Evolutionary conservation across 2,113 vertebrate species (phyloP).

Genomic region (Oryzias javanicus): DNA sequence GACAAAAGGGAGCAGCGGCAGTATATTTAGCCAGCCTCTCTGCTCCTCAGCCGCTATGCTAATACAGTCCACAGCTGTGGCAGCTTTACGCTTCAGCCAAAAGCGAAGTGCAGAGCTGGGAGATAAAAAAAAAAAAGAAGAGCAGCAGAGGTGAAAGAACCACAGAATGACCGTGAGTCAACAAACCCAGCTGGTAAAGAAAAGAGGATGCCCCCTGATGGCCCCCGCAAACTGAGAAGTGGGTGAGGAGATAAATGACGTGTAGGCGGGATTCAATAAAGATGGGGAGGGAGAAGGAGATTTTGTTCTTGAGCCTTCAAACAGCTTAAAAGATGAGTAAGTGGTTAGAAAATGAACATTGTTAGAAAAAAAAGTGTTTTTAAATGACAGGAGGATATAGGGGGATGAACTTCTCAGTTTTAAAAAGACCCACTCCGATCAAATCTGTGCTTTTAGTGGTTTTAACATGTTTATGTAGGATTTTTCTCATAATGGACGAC

Average conservation of each 20-base stretch:
- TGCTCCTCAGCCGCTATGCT: conserved; percentile 79
- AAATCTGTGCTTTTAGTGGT: no score
- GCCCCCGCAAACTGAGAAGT: conserved; percentile 72
- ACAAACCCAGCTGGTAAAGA: conserved; percentile 94
- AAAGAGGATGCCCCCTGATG: conserved; percentile 82
- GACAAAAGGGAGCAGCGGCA: conserved; percentile 87
- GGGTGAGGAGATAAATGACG: conserved; percentile 79
- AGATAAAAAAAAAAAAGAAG: conserved; percentile 48
- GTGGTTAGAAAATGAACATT: conserved; percentile 22
- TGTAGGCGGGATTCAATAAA: conserved; percentile 90
- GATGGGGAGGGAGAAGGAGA: conserved; percentile 47
- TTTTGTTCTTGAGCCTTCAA: conserved; percentile 76
- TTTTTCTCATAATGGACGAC: no score
- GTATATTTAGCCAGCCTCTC: conserved; percentile 81
- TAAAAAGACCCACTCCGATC: no score
- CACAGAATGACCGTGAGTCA: conserved; percentile 92
- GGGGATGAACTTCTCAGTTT: no score
- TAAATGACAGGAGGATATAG: conserved; percentile 41
- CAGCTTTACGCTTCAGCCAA: conserved; percentile 87
- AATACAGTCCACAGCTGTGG: conserved; percentile 96
- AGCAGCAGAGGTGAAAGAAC: conserved; percentile 62
- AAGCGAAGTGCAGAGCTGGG: conserved; percentile 48
- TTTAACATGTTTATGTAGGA: no score
- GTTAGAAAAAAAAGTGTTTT: conserved; percentile 49
- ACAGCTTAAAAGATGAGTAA: conserved; percentile 85